Evolutionary conservation across 2,113 vertebrate species (phyloP).

Genomic region (Dunckerocampus dactyliophorus): DNA sequence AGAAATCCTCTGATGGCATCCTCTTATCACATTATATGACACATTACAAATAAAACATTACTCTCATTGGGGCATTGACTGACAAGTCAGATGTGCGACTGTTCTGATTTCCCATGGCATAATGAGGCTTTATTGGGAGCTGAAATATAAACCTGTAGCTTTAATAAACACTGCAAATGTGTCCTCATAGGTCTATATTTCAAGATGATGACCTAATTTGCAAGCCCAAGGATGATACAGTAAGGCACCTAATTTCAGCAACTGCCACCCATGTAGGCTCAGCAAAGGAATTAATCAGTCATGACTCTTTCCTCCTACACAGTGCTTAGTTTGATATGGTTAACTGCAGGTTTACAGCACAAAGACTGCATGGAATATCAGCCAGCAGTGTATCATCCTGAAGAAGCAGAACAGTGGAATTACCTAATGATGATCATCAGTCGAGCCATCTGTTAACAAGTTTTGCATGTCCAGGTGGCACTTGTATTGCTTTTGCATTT

Average conservation of each 20-base stretch:
- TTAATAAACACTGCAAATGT: slow-evolving; percentile 28
- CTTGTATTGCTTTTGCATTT: slow-evolving; percentile 45
- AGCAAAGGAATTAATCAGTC: slow-evolving; percentile 46
- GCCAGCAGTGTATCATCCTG: slow-evolving; percentile 6
- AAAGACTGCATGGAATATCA: slow-evolving; percentile 15
- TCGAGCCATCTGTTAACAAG: slow-evolving; percentile 44
- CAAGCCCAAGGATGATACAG: slow-evolving; percentile 26
- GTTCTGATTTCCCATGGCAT: not conserved
- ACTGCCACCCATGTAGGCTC: slow-evolving; percentile 34
- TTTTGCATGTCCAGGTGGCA: slow-evolving; percentile 42
- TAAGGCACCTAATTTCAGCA: slow-evolving; percentile 28
- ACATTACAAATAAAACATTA: slow-evolving; percentile 50
- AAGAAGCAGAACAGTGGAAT: slow-evolving; percentile 3
- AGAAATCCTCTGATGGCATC: slow-evolving; percentile 29
- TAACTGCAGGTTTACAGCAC: slow-evolving; percentile 13
- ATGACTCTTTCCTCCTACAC: slow-evolving; percentile 47
- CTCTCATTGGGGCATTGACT: slow-evolving; percentile 37
- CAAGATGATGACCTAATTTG: slow-evolving; percentile 45
- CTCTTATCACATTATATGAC: slow-evolving; percentile 45
- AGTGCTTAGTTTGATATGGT: slow-evolving; percentile 30
- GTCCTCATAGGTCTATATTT: slow-evolving; percentile 24
- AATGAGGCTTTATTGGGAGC: slow-evolving; percentile 10
- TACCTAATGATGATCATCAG: slow-evolving; percentile 26
- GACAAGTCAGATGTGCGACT: slow-evolving; percentile 19
- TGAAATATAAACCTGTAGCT: slow-evolving; percentile 21